These are phyloP conservation scores for Zapus hudsonius DNA, from an alignment of 2,113 vertebrate genomes.

Conservation along the genomic window DNA sequence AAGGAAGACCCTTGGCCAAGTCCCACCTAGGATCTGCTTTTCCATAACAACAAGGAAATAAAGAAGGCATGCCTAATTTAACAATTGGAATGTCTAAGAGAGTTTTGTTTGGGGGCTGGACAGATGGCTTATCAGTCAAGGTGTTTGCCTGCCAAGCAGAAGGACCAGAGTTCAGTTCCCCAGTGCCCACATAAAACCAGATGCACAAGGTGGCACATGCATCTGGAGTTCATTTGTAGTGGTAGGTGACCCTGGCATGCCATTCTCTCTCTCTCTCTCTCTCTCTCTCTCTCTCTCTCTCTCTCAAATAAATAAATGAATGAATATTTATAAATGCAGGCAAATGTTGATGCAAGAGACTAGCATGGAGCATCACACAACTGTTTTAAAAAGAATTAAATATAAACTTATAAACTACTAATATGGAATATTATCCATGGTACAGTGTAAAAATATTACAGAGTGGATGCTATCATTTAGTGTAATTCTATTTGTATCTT, in stretches of 20 bases:
- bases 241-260: no score
- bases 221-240: no score
- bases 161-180: no score
- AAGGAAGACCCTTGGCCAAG: neutral
- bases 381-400: neutral
- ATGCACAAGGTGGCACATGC: no score
- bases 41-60: neutral
- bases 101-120: neutral
- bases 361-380: neutral
- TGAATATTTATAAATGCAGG: no score
- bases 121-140: no score
- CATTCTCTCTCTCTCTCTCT: no score
- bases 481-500: neutral
- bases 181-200: no score
- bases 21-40: neutral
- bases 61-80: neutral
- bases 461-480: neutral
- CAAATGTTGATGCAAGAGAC: neutral
- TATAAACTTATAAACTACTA: neutral
- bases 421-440: neutral
- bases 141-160: no score
- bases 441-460: neutral
- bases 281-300: no score
- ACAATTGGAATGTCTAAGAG: neutral
- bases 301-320: no score